These are phyloP conservation scores for Gordius sp. DNA, from an alignment of 2,888 invertebrate species.

Conservation along the genomic window DNA sequence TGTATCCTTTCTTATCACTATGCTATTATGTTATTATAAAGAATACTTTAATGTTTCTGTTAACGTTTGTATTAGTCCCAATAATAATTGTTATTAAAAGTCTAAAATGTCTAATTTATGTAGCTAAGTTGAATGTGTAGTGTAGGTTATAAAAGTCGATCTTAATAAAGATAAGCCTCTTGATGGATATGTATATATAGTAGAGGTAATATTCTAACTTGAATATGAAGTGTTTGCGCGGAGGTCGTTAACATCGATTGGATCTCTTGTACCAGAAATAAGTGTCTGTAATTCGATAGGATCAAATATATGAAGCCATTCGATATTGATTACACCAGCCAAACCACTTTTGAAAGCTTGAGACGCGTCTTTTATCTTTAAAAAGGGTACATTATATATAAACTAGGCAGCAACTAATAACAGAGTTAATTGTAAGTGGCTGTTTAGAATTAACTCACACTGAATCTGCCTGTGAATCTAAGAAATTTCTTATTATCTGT, in stretches of 20 bases:
- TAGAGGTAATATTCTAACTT: constrained; percentile 31
- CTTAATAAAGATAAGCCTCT: not conserved
- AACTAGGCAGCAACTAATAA: too few relatives aligned
- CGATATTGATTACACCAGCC: constrained; percentile 58
- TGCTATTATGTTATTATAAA: too few relatives aligned
- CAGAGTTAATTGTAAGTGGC: too few relatives aligned
- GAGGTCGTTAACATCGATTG: constrained; percentile 69
- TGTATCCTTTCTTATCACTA: too few relatives aligned
- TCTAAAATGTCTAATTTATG: too few relatives aligned
- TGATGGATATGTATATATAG: not conserved
- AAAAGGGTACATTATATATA: too few relatives aligned
- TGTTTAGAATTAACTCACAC: too few relatives aligned
- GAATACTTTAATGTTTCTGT: too few relatives aligned
- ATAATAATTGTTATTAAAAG: too few relatives aligned
- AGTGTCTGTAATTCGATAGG: constrained; percentile 74
- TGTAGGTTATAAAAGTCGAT: not conserved
- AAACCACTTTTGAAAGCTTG: constrained; percentile 63
- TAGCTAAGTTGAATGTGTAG: not conserved
- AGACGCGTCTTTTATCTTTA: constrained; percentile 44
- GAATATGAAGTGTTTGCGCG: constrained; percentile 60
- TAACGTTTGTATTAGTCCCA: too few relatives aligned
- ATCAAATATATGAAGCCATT: constrained; percentile 80
- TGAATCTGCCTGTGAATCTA: too few relatives aligned
- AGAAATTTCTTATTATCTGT: too few relatives aligned
- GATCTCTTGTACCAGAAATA: constrained; percentile 77